Conservation (phyloP, 2,888 invertebrate species). For the Norana najaformis region DNA sequence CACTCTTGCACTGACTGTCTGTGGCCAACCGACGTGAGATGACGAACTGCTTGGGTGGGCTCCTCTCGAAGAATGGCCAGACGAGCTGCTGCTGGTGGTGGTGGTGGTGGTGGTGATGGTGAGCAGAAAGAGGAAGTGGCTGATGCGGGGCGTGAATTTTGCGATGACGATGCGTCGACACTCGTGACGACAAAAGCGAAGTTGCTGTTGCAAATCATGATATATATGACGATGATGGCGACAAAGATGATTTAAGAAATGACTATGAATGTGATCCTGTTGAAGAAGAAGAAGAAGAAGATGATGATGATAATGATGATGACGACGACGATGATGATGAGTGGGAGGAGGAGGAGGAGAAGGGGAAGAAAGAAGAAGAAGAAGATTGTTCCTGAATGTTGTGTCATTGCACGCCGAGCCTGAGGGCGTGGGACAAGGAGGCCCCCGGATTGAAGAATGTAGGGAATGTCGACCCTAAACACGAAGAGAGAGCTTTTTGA, state of each 20-base stretch:
- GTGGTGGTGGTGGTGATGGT: not conserved
- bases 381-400: too few relatives aligned
- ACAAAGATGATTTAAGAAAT: not conserved
- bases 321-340: too few relatives aligned
- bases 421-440: too few relatives aligned
- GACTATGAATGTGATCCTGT: slow-evolving; percentile 2
- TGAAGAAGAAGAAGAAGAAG: not conserved
- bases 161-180: not conserved
- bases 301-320: too few relatives aligned
- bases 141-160: not conserved
- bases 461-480: too few relatives aligned
- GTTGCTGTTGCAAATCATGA: not conserved
- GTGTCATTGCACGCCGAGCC: too few relatives aligned
- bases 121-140: not conserved
- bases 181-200: not conserved
- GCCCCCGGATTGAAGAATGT: too few relatives aligned
- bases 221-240: not conserved
- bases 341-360: too few relatives aligned
- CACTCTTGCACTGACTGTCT: not conserved
- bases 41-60: not conserved
- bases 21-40: not conserved
- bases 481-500: too few relatives aligned
- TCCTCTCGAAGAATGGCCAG: slow-evolving; percentile 4
- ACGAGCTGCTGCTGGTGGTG: not conserved
- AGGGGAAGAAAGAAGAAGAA: too few relatives aligned